These are phyloP conservation scores for Himalopsyche kuldschensis DNA, from an alignment of 2,888 invertebrate genomes.

Conservation along the genomic window DNA sequence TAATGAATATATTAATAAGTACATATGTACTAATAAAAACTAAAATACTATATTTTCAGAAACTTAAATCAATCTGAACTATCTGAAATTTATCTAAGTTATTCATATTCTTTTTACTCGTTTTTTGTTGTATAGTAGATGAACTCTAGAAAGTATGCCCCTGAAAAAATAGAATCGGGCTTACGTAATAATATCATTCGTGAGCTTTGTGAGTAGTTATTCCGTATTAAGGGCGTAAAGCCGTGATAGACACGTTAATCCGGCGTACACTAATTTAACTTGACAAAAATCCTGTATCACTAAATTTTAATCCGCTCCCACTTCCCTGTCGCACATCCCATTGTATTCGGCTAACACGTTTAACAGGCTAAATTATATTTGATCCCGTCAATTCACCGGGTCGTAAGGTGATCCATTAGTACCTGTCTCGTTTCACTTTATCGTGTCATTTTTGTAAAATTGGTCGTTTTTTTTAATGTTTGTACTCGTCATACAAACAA, in stretches of 20 bases:
- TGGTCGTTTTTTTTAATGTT: background rate
- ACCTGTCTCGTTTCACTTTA: background rate
- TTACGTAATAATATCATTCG: too few relatives aligned
- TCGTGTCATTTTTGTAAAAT: background rate
- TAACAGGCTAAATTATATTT: background rate
- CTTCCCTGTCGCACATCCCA: background rate
- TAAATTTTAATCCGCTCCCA: background rate
- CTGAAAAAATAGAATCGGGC: too few relatives aligned
- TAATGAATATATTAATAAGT: too few relatives aligned
- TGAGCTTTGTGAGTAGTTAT: too few relatives aligned
- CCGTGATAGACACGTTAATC: background rate
- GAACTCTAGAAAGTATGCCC: too few relatives aligned
- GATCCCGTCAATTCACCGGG: background rate
- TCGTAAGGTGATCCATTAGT: background rate
- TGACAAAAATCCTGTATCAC: background rate
- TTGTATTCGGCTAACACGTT: background rate
- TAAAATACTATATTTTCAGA: too few relatives aligned
- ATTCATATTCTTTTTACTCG: too few relatives aligned
- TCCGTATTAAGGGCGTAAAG: background rate
- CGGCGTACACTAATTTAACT: background rate
- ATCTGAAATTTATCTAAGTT: too few relatives aligned
- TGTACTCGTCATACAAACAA: too few relatives aligned
- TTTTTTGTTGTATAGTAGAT: too few relatives aligned
- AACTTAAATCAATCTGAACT: too few relatives aligned
- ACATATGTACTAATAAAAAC: too few relatives aligned